Evolutionary conservation across 2,113 vertebrate species (phyloP).

Genomic region (Urocynchramus pylzowi): DNA sequence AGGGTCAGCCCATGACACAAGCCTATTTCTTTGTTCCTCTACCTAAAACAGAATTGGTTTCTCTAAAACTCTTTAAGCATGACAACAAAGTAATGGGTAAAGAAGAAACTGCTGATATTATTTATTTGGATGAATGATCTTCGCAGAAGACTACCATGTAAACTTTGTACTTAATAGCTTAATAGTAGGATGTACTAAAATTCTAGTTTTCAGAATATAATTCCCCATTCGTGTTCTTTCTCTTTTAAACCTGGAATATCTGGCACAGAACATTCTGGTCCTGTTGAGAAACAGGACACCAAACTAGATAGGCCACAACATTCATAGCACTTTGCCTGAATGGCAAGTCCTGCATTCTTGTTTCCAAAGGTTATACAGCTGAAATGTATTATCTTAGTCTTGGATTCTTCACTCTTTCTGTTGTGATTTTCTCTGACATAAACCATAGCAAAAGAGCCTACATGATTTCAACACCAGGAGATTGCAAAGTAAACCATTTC

Average conservation of each 20-base stretch:
- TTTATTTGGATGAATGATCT: not conserved
- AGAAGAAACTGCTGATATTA: not conserved
- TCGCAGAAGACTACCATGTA: not conserved
- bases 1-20: too few species aligned
- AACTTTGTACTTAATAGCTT: not conserved
- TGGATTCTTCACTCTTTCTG: constrained; percentile 67
- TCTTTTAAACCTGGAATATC: not conserved
- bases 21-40: not conserved
- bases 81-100: not conserved
- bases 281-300: not conserved
- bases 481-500: constrained; percentile 80
- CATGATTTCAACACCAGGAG: constrained; percentile 76
- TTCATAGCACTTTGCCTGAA: not conserved
- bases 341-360: not conserved
- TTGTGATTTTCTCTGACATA: constrained; percentile 74
- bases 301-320: not conserved
- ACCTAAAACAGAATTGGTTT: not conserved
- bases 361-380: constrained; percentile 59
- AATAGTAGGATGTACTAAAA: not conserved
- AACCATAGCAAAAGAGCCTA: constrained; percentile 71
- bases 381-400: constrained; percentile 59
- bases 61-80: not conserved
- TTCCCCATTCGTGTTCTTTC: not conserved
- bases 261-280: not conserved
- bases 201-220: not conserved